Conservation (phyloP, 30 jellyfish, hydroid and myxozoan species). For the Rhopilema esculentum region DNA sequence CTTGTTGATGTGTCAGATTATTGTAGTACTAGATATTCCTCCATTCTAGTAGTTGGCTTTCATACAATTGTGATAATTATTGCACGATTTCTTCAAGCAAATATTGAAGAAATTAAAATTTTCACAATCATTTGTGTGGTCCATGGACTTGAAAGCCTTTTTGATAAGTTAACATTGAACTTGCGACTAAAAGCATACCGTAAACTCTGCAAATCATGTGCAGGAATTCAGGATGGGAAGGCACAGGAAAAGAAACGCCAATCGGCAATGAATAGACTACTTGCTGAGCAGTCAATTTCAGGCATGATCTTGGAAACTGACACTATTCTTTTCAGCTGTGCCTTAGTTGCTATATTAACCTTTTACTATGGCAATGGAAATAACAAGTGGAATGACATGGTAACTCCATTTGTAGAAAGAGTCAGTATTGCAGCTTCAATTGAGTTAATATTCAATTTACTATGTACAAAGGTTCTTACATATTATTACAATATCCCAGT, state of each 20-base stretch:
- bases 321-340: conserved; percentile 64
- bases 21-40: conserved; percentile 17
- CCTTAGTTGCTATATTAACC: conserved; percentile 31
- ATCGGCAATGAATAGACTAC: conserved; percentile 43
- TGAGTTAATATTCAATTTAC: conserved; percentile 39
- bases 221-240: conserved; percentile 4
- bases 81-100: conserved; percentile 60
- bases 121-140: conserved; percentile 44
- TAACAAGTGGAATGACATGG: conserved; percentile 1
- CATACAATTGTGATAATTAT: conserved; percentile 38
- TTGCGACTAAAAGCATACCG: conserved; percentile 28
- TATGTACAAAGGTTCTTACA: conserved; percentile 39
- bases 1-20: conserved; percentile 26
- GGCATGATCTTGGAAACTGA: conserved; percentile 60
- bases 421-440: conserved; percentile 31
- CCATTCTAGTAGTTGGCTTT: conserved; percentile 51
- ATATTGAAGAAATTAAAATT: conserved; percentile 15
- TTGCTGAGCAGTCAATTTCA: conserved; percentile 60
- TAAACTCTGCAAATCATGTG: conserved; percentile 51
- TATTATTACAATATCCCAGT: conserved; percentile 62
- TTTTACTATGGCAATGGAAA: conserved; percentile 32
- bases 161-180: conserved; percentile 48
- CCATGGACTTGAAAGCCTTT: conserved; percentile 53
- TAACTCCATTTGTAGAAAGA: conserved; percentile 2
- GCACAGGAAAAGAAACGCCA: conserved; percentile 1